Evolutionary conservation across 2,113 vertebrate genomes (phyloP).

Genomic region (Trinectes maculatus): DNA sequence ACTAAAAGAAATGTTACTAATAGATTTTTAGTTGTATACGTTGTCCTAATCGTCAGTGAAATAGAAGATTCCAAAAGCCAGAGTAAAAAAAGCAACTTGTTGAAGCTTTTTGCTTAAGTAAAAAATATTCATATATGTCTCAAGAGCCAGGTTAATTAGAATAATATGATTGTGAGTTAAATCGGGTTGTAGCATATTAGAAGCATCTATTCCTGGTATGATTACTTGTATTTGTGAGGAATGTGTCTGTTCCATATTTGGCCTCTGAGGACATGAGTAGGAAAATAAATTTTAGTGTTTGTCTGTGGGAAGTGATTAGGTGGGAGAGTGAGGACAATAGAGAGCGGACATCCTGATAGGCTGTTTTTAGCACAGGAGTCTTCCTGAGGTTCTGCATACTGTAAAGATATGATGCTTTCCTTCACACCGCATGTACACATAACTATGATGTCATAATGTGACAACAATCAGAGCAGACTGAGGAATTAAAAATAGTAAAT

Average conservation of each 20-base stretch:
- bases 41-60: conserved; percentile 30
- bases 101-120: too few species aligned
- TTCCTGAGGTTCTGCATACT: conserved; percentile 47
- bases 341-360: conserved; percentile 67
- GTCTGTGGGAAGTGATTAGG: conserved; percentile 49
- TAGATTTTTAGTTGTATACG: conserved; percentile 55
- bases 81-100: too few species aligned
- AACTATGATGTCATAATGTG: conserved; percentile 5
- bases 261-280: conserved; percentile 42
- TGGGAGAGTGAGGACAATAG: conserved; percentile 64
- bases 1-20: conserved; percentile 45
- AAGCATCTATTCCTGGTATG: conserved; percentile 41
- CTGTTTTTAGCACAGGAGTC: conserved; percentile 64
- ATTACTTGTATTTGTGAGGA: conserved; percentile 46
- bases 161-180: conserved; percentile 24
- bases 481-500: too few species aligned
- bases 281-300: conserved; percentile 59
- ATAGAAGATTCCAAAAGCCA: neutral
- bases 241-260: conserved; percentile 35
- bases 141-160: conserved; percentile 16
- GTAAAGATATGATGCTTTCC: conserved; percentile 32
- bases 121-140: conserved; percentile 5
- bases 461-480: neutral
- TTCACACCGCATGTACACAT: conserved; percentile 13
- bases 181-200: conserved; percentile 5